Conservation (phyloP, 2,113 vertebrate genomes). For the Dipodomys ordii region DNA sequence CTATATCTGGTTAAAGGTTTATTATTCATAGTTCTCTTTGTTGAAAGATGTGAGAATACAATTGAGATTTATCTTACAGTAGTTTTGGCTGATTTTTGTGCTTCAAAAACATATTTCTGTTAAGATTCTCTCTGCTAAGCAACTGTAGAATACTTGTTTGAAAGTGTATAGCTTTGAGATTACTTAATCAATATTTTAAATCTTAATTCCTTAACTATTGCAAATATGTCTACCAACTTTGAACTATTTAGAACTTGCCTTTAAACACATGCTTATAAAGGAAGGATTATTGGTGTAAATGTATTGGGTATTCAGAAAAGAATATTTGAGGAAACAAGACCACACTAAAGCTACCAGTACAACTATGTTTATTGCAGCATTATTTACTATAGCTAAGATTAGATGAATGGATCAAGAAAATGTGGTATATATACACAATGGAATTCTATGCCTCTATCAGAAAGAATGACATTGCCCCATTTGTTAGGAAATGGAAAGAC, state of each 20-base stretch:
- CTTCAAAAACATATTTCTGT: background rate
- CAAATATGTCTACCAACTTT: background rate
- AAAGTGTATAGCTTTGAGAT: background rate
- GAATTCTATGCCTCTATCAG: no score
- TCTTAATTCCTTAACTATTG: background rate
- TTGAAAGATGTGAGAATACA: background rate
- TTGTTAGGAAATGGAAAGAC: no score
- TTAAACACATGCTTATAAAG: background rate
- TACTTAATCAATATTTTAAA: background rate
- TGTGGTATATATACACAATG: no score
- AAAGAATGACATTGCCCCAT: no score
- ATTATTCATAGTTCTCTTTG: background rate
- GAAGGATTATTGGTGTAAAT: background rate
- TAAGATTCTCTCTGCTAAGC: background rate
- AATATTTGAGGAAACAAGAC: slow-evolving; percentile 10
- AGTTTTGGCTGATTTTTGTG: no score
- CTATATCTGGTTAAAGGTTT: background rate
- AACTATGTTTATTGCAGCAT: no score
- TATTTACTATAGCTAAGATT: no score
- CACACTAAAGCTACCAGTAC: no score
- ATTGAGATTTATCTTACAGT: background rate
- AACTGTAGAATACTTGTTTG: background rate
- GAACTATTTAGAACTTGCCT: background rate
- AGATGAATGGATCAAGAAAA: no score
- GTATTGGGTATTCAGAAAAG: background rate